Evolutionary conservation across 2,797 vertebrate genomes (phyloP).

Genomic region (Falco biarmicus): DNA sequence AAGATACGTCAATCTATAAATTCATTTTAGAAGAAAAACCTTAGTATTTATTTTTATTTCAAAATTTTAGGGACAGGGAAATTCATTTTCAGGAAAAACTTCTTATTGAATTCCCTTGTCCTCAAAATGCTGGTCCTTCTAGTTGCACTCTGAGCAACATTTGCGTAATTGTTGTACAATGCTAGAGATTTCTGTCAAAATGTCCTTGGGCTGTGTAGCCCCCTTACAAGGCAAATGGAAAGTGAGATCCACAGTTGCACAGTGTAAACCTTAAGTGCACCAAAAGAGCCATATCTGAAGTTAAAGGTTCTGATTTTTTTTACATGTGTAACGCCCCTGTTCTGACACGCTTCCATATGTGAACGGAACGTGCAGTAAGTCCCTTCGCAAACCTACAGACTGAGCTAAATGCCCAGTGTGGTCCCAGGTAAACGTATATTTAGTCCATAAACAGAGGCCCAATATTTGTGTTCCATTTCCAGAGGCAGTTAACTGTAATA

Average conservation of each 20-base stretch:
- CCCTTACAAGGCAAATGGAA: not conserved
- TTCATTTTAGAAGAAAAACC: not conserved
- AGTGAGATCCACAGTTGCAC: not conserved
- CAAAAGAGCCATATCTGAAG: not conserved
- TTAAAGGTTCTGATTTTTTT: not conserved
- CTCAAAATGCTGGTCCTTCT: not conserved
- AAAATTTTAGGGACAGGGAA: not conserved
- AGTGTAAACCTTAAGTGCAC: not conserved
- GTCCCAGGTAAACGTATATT: not conserved
- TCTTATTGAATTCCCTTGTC: not conserved
- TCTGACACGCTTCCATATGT: not conserved
- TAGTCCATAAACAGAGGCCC: not conserved
- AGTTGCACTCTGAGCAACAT: not conserved
- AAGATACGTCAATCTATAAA: not conserved
- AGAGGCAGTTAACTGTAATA: not conserved
- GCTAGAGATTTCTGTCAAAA: not conserved
- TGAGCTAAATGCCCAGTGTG: not conserved
- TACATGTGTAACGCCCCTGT: fast-evolving
- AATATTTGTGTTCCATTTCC: not conserved
- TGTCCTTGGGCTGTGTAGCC: not conserved
- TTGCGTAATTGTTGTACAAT: fast-evolving
- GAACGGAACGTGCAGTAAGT: not conserved
- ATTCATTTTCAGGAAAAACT: not conserved
- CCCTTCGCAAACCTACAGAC: not conserved
- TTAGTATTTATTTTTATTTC: not conserved